Conservation (phyloP, 2,888 invertebrate species). For the Chymomyza caudatula region DNA sequence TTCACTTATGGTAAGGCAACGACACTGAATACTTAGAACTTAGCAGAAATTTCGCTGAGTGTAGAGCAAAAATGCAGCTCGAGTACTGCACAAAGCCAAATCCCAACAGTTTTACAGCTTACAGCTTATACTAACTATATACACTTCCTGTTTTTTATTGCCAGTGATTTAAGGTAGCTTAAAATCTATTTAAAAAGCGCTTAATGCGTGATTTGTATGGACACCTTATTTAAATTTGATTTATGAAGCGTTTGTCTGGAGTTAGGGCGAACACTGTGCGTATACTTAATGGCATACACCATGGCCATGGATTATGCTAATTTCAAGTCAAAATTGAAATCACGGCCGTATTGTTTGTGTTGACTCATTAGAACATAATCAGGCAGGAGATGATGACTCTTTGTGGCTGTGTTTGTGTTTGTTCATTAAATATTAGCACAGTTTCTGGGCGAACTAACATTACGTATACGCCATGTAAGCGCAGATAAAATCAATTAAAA, state of each 20-base stretch:
- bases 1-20: too few species aligned
- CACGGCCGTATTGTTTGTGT: slow-evolving; percentile 13
- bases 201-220: slow-evolving; percentile 56
- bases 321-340: slow-evolving; percentile 50
- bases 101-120: neutral
- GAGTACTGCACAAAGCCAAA: neutral
- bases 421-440: slow-evolving; percentile 32
- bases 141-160: neutral
- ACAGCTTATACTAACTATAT: neutral
- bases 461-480: slow-evolving; percentile 4
- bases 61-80: neutral
- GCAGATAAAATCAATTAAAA: slow-evolving; percentile 64
- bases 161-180: slow-evolving; percentile 44
- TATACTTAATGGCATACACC: neutral
- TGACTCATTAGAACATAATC: slow-evolving; percentile 19
- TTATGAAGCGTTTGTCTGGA: slow-evolving; percentile 1
- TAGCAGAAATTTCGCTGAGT: neutral
- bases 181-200: slow-evolving; percentile 64
- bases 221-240: slow-evolving; percentile 21
- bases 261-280: neutral
- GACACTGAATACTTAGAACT: too few species aligned
- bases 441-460: neutral
- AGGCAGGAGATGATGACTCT: neutral
- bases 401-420: slow-evolving; percentile 23
- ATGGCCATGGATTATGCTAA: slow-evolving; percentile 51